phyloP scores from a whole-genome alignment of 1,140 invertebrate genomes.

The Pseudobourletiella spinata region DNA sequence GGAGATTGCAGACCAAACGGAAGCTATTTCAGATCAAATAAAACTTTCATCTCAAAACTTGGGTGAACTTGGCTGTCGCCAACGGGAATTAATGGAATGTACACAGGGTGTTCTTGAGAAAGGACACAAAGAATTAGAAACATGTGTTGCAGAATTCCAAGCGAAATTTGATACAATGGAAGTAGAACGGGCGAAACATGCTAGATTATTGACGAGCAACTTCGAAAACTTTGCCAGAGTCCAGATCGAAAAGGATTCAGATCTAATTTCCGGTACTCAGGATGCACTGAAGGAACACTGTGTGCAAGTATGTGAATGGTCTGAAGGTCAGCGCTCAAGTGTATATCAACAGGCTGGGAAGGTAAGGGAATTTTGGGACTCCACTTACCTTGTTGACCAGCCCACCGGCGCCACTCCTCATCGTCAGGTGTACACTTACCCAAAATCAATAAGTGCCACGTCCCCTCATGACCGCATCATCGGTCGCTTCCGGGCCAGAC shows the following conservation, averaged over 20 bases:
- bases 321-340: background rate
- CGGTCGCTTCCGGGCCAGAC: slow-evolving; percentile 44
- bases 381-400: slow-evolving; percentile 24
- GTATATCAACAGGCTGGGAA: slow-evolving; percentile 6
- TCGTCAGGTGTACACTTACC: slow-evolving; percentile 52
- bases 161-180: background rate
- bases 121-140: background rate
- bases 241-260: background rate
- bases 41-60: too few species aligned
- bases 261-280: background rate
- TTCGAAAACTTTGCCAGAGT: background rate
- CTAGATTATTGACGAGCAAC: too few species aligned
- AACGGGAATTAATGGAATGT: too few species aligned
- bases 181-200: too few species aligned
- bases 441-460: slow-evolving; percentile 49
- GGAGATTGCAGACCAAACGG: too few species aligned
- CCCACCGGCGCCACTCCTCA: slow-evolving; percentile 47
- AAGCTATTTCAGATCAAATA: too few species aligned
- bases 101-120: too few species aligned
- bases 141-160: background rate
- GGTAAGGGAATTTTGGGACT: slow-evolving; percentile 27
- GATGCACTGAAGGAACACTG: background rate
- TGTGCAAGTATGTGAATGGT: background rate
- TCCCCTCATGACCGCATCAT: slow-evolving; percentile 60
- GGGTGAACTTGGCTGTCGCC: too few species aligned